Base-by-base conservation (phyloP, 2,888 invertebrate genomes). In the Ochropleura leucogaster region DNA sequence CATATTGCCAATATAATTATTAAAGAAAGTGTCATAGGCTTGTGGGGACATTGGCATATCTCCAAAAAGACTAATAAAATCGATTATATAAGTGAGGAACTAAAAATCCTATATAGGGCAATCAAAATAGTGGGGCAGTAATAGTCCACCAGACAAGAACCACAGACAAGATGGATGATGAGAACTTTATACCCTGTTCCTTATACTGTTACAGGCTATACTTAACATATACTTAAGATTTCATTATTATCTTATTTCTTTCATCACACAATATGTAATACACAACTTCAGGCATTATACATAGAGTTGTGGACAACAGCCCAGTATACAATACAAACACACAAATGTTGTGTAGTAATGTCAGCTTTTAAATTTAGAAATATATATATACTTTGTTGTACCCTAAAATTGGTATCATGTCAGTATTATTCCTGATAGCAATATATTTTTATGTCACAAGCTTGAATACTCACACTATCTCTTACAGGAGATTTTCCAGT, bases 401-500 rank as follows among this genome's bases (percentile, higher is more conserved):
- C 30, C 30, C 30, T 1, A 16, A 55, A 30, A 7, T 57, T 57
- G 55, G 14, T 55, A 55, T 20, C 7, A 20, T 55, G 20, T 6
- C 14, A 20, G 30, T 57, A 0, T 57, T 14, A 57, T 14, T 14
- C 20, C 14, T 30, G 14, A 14, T 14, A 57, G 57, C 14, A 30
- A 67, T 44, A 20, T 44, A 57, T 20, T 10, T 14, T 59, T n/a
- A 6, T 20, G n/a, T 20, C 65, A 49, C 20, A 20, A 16, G 47
- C 7, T 30, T 57, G 4, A 8, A 46, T 82, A 93, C 97, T 96
- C 94, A 97, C 97, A 90, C 97, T 97, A 88, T 98, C 97, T 88
- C 97, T 97, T 57, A 98, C 97, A 71, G 97, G 97, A 63, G 98
- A 97, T 79, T 97, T 96, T 84, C 97, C 97, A 53, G 97, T 96